Evolutionary conservation across 2,113 vertebrate genomes (phyloP).

Genomic region (Salvator merianae): DNA sequence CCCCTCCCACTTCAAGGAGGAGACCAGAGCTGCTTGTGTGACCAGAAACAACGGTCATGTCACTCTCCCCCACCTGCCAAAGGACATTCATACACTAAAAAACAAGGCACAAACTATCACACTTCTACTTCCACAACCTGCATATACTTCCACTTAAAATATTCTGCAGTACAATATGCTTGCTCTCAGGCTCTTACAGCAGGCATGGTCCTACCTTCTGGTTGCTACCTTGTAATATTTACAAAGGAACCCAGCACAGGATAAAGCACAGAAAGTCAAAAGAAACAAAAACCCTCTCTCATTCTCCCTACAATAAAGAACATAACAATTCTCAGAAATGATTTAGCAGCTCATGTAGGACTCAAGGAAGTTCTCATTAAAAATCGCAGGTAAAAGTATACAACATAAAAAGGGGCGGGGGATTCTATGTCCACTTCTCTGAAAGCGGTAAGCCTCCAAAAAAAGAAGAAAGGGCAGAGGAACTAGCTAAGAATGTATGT

Average conservation of each 20-base stretch:
- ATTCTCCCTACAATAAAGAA: neutral
- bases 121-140: neutral
- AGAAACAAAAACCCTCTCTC: neutral
- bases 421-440: neutral
- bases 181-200: neutral
- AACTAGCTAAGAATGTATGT: neutral
- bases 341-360: neutral
- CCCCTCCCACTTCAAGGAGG: conserved; percentile 88
- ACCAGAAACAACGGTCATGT: conserved; percentile 77
- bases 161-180: neutral
- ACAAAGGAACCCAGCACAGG: neutral
- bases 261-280: neutral
- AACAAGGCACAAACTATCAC: neutral
- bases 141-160: neutral
- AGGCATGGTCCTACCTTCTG: neutral
- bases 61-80: conserved; percentile 79
- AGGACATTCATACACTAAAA: conserved; percentile 55
- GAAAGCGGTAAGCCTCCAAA: neutral
- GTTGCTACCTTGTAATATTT: neutral
- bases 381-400: neutral
- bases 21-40: conserved; percentile 77
- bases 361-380: neutral
- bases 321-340: neutral
- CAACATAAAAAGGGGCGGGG: neutral
- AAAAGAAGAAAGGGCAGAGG: neutral